These are phyloP conservation scores for Ochropacha duplaris DNA, from an alignment of 2,888 invertebrate genomes.

Conservation along the genomic window DNA sequence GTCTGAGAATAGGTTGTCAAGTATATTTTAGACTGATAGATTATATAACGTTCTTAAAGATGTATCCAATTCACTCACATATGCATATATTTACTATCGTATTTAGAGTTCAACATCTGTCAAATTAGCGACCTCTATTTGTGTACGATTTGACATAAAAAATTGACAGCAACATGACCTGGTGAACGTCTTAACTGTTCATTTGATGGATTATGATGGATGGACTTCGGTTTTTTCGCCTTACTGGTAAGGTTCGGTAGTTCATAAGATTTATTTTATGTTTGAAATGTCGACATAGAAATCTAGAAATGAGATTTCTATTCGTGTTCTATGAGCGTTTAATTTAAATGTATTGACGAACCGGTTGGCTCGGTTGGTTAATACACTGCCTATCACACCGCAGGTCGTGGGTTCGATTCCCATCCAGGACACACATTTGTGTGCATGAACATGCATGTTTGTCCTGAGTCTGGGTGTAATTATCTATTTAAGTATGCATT, in stretches of 20 bases:
- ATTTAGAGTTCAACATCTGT: not conserved
- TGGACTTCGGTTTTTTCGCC: not conserved
- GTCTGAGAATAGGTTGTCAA: no score
- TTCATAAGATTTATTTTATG: not conserved
- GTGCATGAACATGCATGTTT: no score
- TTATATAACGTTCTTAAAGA: not conserved
- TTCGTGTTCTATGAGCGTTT: no score
- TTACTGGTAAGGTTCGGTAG: not conserved
- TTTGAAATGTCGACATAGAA: not conserved
- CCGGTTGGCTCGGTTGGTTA: no score
- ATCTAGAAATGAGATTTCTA: not conserved
- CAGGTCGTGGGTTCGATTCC: no score
- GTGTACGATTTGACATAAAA: not conserved
- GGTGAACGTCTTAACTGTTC: not conserved
- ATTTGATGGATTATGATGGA: conserved; percentile 1
- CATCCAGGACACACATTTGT: no score
- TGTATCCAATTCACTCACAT: not conserved
- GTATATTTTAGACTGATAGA: no score
- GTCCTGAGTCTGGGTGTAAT: no score
- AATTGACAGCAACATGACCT: not conserved
- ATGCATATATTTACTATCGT: not conserved
- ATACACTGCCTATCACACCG: no score
- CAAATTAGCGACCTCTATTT: conserved; percentile 1
- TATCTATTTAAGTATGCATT: no score
- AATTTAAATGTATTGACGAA: no score